Evolutionary conservation across 2,888 invertebrate genomes (phyloP), one percentile per base, ranked within the genome.

Genomic region (Polietes domitor): DNA sequence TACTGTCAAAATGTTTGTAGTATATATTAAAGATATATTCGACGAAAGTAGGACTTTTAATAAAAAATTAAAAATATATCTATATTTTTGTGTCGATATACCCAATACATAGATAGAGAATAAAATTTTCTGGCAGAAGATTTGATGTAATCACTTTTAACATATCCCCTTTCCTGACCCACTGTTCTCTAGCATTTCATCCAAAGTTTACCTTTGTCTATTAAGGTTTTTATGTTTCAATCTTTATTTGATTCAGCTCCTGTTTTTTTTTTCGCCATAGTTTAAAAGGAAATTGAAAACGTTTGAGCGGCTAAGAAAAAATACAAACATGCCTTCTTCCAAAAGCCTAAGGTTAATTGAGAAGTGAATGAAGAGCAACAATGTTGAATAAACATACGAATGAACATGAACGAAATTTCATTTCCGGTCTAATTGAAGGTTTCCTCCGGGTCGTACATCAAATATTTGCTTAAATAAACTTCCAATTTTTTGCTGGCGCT

Each of bases 261-360:
- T 15, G 24, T 68, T 68, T 65, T 65, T 41, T 41, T 21, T 65
- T 17, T 19, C 65, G 10, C 41, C 12, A 41, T 2, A 55, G 65
- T 75, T 71, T 47, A 70, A 79, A 81, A 73, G 76, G 78, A 78
- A 81, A 84, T 80, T 71, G 50, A 53, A 73, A 76, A 58, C 21
- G 10, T 17, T 50, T 75, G 28, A 26, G 0, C n/a, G n/a, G 0
- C n/a, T 19, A 53, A 75, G 15, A 83, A 50, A 47, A 19, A 77
- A 37, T 61, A 21, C 28, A 37, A 9, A 63, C 41, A 61, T 68
- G 19, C 32, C 15, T 47, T 47, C 15, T 47, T 47, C n/a, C 12
- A 19, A 83, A 77, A 77, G 82, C 86, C 85, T 58, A 77, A 84
- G 86, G 85, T 79, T 84, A 86, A 85, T 81, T 85, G 84, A 74